Evolutionary conservation across 1,140 invertebrate species (phyloP), one percentile per base, ranked within the genome.

Genomic region (Papilio helenus): DNA sequence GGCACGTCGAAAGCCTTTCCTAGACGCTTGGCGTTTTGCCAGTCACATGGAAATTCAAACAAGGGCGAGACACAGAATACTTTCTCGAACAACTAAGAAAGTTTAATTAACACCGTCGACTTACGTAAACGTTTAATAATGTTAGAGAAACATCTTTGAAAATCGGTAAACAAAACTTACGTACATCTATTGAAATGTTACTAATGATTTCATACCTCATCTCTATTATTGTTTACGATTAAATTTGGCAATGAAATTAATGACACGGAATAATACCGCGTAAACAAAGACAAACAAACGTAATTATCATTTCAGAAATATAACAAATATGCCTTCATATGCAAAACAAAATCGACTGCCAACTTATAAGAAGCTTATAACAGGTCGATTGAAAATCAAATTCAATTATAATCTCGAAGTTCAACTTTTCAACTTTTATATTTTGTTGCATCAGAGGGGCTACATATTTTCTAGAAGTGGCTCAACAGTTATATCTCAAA

Each of bases 21-120:
- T 65, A 74, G 44, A 49, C 51, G 18, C 55, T 77, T 77, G 76
- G 76, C 76, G 23, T 77, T 44, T 44, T 77, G 76, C 76, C 76
- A 77, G 76, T 39, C 55, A 77, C 23, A 58, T 76, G 74, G 74
- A 76, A 77, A 77, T 77, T 77, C 76, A 61, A 77, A 77, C 76
- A 74, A 46, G 44, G 72, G 39, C 12, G 20, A 49, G 44, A 74
- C 72, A 7, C 34, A 61, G 76, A 77, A 42, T 65, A 61, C 76
- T 65, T 61, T 77, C 55, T 76, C 20, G 44, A 44, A 49, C 76
- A 39, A 18, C 51, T 26, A 42, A 65, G 58, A 65, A 77, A 77
- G 76, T 77, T 23, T 77, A 77, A 65, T 77, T 65, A 77, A 77
- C 34, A 65, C 34, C 29, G 58, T 61, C 34, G 76, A 39, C 58